A percentile compares a stretch with the other conserved stretches of the same genome.
phyloP scores from a whole-genome alignment of 2,113 vertebrate species.

The Acrocephalus kingi region DNA sequence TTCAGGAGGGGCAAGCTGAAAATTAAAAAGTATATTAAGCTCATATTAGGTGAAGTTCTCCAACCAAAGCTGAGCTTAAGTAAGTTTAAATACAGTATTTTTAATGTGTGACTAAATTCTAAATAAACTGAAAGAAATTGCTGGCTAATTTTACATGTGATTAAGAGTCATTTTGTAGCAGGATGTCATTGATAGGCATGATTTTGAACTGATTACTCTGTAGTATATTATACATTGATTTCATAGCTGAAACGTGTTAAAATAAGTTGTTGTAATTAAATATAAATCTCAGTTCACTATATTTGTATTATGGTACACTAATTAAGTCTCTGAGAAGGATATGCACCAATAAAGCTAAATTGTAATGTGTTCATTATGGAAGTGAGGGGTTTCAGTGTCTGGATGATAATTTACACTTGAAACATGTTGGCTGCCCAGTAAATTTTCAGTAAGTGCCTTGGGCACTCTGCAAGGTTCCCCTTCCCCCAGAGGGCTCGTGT shows the following conservation, averaged over 20 bases:
- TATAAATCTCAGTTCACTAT: neutral
- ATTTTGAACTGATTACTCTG: neutral
- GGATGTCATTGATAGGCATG: neutral
- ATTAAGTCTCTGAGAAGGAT: neutral
- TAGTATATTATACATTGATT: neutral
- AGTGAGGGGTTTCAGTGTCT: neutral
- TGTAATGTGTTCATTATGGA: neutral
- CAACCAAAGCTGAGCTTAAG: neutral
- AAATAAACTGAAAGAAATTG: neutral
- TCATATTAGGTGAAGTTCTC: neutral
- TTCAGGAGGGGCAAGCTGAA: neutral
- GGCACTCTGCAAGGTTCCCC: constrained; percentile 32
- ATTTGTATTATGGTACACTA: neutral
- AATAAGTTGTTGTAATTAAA: neutral
- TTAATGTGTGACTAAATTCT: neutral
- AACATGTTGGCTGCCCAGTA: neutral
- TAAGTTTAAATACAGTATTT: neutral
- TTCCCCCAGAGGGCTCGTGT: constrained; percentile 39
- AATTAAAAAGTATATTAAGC: neutral
- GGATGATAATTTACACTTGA: neutral
- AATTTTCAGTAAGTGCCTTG: neutral
- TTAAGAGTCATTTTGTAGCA: neutral
- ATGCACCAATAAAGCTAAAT: neutral
- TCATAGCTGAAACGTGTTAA: neutral
- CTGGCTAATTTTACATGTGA: neutral